A percentile compares a stretch with the other conserved stretches of the same genome.
These are phyloP conservation scores for Toxotes chatareus DNA, from an alignment of 2,113 vertebrate species.

Conservation along the genomic window DNA sequence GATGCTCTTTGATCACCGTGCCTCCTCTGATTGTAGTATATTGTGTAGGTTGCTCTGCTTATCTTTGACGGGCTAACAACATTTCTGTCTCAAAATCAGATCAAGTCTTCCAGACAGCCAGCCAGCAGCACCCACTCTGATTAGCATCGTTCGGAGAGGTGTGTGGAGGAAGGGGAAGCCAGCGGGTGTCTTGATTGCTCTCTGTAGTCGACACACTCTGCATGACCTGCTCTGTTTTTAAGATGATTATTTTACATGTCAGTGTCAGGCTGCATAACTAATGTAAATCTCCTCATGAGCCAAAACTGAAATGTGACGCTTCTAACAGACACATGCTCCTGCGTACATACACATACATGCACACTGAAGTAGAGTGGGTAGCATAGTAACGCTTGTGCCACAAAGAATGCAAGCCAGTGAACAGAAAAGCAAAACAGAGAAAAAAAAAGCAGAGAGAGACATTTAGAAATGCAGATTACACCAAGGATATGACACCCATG, in stretches of 20 bases:
- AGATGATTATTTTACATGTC: conserved; percentile 53
- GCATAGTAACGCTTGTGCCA: background rate
- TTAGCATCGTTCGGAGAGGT: conserved; percentile 48
- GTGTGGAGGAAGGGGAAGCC: conserved; percentile 27
- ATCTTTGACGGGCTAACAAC: conserved; percentile 9
- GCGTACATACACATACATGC: background rate
- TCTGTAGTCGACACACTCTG: conserved; percentile 30
- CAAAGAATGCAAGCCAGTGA: background rate
- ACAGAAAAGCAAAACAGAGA: background rate
- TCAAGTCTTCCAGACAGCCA: conserved; percentile 47
- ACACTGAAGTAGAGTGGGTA: conserved; percentile 1
- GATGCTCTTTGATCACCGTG: background rate
- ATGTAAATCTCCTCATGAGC: conserved; percentile 10
- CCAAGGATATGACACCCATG: conserved; percentile 21
- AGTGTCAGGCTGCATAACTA: conserved; percentile 25
- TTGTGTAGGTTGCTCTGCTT: background rate
- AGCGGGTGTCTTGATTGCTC: conserved; percentile 59
- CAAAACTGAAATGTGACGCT: background rate
- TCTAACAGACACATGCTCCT: background rate
- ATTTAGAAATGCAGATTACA: conserved; percentile 18
- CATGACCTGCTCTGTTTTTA: conserved; percentile 31
- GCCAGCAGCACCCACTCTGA: conserved; percentile 56
- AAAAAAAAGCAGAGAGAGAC: background rate
- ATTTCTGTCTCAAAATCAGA: conserved; percentile 54
- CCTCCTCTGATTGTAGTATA: conserved; percentile 1